Evolutionary conservation across 2,113 vertebrate genomes (phyloP).

Genomic region (Rana temporaria): DNA sequence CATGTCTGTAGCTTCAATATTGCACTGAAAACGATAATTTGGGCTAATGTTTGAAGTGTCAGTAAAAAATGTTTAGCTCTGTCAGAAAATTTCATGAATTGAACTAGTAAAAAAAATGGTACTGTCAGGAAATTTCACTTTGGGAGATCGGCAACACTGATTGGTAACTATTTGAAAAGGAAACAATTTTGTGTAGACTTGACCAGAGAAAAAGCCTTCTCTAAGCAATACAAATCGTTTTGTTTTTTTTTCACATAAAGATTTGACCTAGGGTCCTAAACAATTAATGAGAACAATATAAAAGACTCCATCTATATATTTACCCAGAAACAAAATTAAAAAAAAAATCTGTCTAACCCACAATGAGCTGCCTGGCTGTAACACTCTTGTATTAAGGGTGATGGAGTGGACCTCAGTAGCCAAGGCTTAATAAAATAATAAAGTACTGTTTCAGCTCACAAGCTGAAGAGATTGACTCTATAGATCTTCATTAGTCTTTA

Average conservation of each 20-base stretch:
- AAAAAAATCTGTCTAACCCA: constrained; percentile 56
- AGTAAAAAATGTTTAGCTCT: too few relatives aligned
- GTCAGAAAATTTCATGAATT: too few relatives aligned
- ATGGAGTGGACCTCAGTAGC: constrained; percentile 67
- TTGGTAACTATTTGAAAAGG: too few relatives aligned
- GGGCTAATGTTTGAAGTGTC: too few relatives aligned
- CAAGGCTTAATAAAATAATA: constrained; percentile 68
- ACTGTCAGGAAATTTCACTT: too few relatives aligned
- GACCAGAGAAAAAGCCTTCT: background rate
- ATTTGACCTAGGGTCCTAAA: background rate
- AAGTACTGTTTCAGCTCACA: constrained; percentile 66
- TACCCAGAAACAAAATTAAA: background rate
- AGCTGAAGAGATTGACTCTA: constrained; percentile 71
- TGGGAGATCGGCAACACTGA: too few relatives aligned
- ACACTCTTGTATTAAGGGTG: constrained; percentile 67
- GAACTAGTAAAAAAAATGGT: too few relatives aligned
- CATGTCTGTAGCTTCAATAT: too few relatives aligned
- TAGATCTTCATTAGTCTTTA: constrained; percentile 73
- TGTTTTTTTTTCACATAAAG: background rate
- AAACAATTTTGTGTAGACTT: too few relatives aligned
- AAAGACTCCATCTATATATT: background rate
- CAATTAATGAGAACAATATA: background rate
- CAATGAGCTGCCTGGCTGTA: constrained; percentile 63
- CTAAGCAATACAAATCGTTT: background rate
- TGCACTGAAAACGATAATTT: too few relatives aligned